Evolutionary conservation across 2,888 invertebrate species (phyloP).

Genomic region (Odontocolon sp.): DNA sequence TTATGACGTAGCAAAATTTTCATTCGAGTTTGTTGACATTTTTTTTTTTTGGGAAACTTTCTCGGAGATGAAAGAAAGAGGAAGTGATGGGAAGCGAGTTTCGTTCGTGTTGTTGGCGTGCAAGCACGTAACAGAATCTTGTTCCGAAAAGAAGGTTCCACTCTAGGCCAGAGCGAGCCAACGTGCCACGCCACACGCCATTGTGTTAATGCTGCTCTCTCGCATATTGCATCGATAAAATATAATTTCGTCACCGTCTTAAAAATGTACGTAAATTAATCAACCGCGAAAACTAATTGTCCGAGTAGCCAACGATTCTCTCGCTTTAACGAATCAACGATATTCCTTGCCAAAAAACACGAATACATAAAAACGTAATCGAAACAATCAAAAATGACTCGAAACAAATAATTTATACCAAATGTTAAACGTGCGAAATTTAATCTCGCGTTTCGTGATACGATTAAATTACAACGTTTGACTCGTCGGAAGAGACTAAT

Average conservation of each 20-base stretch:
- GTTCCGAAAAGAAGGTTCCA: constrained; percentile 28
- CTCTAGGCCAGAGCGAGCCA: constrained; percentile 31
- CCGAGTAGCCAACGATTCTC: constrained; percentile 5
- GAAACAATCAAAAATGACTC: too few relatives aligned
- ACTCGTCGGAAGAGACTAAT: not conserved
- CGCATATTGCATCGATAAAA: constrained; percentile 28
- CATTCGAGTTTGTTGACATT: too few relatives aligned
- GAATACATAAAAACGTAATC: too few relatives aligned
- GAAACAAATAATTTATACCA: constrained; percentile 39
- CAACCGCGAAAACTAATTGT: constrained; percentile 7
- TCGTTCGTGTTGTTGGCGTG: not conserved
- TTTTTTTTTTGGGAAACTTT: not conserved
- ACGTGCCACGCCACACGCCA: constrained; percentile 54
- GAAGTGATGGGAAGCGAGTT: not conserved
- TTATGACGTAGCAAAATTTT: too few relatives aligned
- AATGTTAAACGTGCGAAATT: constrained; percentile 23
- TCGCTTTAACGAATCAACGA: not conserved
- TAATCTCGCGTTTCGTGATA: constrained; percentile 6
- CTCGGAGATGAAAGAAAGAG: not conserved
- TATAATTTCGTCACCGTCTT: constrained; percentile 9
- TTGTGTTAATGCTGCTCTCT: constrained; percentile 48
- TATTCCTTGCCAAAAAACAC: too few relatives aligned
- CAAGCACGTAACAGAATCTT: not conserved
- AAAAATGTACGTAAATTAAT: constrained; percentile 14
- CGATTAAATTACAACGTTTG: constrained; percentile 54